A percentile compares a stretch with the other conserved stretches of the same genome.
Evolutionary conservation across 2,888 invertebrate species (phyloP).

Genomic region (Morinoia aosen): DNA sequence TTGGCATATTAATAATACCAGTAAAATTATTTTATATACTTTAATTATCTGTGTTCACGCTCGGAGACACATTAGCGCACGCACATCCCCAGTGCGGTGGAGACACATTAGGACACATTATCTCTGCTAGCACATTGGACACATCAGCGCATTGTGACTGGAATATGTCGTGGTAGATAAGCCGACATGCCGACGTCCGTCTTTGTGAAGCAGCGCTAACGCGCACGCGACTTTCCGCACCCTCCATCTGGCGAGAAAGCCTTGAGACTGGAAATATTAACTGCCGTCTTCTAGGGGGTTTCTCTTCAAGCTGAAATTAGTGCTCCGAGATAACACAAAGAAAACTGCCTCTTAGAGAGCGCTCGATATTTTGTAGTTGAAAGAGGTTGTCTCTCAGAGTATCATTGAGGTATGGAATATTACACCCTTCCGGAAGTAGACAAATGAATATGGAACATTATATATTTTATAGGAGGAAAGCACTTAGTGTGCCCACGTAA

Average conservation of each 20-base stretch:
- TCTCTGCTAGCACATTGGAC: background rate
- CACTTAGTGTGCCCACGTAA: too few relatives aligned
- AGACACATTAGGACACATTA: background rate
- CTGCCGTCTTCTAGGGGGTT: background rate
- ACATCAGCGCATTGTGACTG: background rate
- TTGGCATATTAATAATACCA: too few relatives aligned
- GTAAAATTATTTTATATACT: background rate
- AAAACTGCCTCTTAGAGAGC: background rate
- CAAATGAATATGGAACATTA: background rate
- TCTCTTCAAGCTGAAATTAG: constrained; percentile 12
- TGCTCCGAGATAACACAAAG: background rate
- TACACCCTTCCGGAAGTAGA: background rate
- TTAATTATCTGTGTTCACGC: background rate
- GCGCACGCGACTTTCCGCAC: background rate
- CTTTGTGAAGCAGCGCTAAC: background rate
- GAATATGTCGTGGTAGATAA: constrained; percentile 2
- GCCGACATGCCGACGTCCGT: background rate
- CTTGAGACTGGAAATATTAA: constrained; percentile 1
- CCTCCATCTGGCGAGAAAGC: background rate
- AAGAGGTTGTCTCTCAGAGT: background rate
- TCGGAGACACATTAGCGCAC: background rate
- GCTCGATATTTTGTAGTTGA: background rate
- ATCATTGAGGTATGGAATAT: background rate
- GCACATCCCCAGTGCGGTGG: background rate
- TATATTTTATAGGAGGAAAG: too few relatives aligned